Conservation (phyloP, 2,113 vertebrate species). For the Mustela lutreola region DNA sequence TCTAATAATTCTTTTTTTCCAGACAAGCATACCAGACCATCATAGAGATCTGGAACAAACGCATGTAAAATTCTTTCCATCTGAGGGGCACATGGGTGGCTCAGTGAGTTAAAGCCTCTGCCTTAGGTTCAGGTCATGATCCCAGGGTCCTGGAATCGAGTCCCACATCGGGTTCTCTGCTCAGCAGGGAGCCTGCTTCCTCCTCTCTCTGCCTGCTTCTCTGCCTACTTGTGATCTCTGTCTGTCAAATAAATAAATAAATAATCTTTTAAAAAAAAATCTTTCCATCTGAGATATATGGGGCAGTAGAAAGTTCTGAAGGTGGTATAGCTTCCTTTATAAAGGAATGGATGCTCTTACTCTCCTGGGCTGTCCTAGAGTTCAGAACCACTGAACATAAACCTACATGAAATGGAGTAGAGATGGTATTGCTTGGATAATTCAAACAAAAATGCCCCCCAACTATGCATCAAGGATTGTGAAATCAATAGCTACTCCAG, state of each 20-base stretch:
- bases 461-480: not conserved
- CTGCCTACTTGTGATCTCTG: too few species aligned
- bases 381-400: constrained; percentile 10
- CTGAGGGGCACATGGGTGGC: not conserved
- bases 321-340: not conserved
- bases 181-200: too few species aligned
- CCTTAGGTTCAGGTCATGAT: too few species aligned
- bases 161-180: too few species aligned
- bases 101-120: too few species aligned
- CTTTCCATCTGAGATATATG: not conserved
- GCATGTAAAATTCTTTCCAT: not conserved
- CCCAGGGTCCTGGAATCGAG: too few species aligned
- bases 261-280: not conserved
- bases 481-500: not conserved
- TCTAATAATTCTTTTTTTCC: not conserved
- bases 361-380: not conserved
- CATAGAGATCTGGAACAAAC: not conserved
- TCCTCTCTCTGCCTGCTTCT: too few species aligned
- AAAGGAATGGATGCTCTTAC: not conserved
- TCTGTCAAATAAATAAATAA: too few species aligned
- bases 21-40: not conserved
- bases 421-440: not conserved
- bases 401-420: not conserved
- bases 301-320: not conserved
- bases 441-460: not conserved